Base-by-base conservation (phyloP, 2,113 vertebrate genomes). In the Antechinus flavipes region DNA sequence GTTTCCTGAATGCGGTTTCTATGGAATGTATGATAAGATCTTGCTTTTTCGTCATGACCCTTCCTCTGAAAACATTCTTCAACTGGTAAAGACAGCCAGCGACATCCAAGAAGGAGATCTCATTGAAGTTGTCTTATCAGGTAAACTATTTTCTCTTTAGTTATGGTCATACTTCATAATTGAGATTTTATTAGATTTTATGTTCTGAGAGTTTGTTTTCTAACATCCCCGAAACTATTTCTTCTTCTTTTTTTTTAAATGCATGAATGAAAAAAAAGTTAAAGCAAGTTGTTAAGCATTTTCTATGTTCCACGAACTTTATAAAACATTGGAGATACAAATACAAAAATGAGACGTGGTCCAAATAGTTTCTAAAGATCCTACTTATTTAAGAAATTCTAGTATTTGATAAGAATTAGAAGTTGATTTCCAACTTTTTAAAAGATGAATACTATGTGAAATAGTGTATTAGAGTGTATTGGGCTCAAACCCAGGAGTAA, bases 1-100 rank as follows among this genome's bases (percentile, higher is more conserved):
- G 99, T 99, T 99, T 97, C 99, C 99, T 0, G 99, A 99, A 97
- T 99, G 99, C 98, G 99, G 99, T 95, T 99, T 99, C 98, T 99
- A 99, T 61, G 99, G 99, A 93, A 99, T 99, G 98, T 99, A 99
- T 19, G 99, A 99, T 98, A 99, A 99, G 98, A 99, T 99, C 96
- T 98, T 99, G 94, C 98, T 99, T 96, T 99, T 99, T 97, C 99
- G 99, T n/a, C 99, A 99, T 94, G 99, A 99, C 49, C 98, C 99
- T 94, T 94, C 98, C 94, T 99, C 99, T 19, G 99, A 99, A 96
- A 99, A 99, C 97, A 99, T 99, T 97, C 98, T 99, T 92, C 99
- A 99, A 98, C 97, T 99, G 98, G 99, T 99, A 94, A 99, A 98
- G 97, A 98, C 98, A n/a, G 99, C 99, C 90, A 96, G 98, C 46